Evolutionary conservation across 2,888 invertebrate genomes (phyloP), one percentile per base, ranked within the genome.

Genomic region (Pardosa pseudoannulata): DNA sequence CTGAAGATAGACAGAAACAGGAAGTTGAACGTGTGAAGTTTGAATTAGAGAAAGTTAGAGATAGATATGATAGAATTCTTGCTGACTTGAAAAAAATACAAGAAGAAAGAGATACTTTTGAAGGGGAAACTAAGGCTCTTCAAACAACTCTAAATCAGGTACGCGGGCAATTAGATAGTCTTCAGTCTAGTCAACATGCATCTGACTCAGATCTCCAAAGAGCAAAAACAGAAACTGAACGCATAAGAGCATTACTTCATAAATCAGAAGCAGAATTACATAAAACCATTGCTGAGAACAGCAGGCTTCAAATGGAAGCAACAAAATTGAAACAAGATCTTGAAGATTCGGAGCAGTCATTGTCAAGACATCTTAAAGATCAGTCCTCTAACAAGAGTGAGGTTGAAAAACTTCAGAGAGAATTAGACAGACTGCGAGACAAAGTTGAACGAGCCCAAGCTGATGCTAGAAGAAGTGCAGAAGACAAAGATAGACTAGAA

Each of bases 91-190:
- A 85, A 16, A 89, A 89, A 79, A 36, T 72, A 16, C 82, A 88
- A 19, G 83, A 88, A 73, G 89, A 89, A 80, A 87, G 82, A 68
- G 89, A 89, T 28, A 94, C 94, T 88, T 92, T 95, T n/a, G 95
- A 90, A 96, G 96, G 90, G 27, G 93, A 95, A 89, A 94, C 93
- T 32, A 95, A 96, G 90, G 92, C 95, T 79, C 94, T 96, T 93
- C 95, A 96, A 90, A 96, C 96, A 90, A 94, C 95, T 89, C 93
- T 96, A 85, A 96, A 96, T 91, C 93, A 95, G 89, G 94, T 95
- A 46, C 91, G 92, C 78, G 16, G 81, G 29, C 88, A 88, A 29
- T 19, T 88, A n/a, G 81, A 86, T 23, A 86, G 31, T 39, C 46
- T 88, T 23, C 88, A 88, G 28, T 76, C 85, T n/a, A 80, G 50